Evolutionary conservation across 2,888 invertebrate genomes (phyloP).

Genomic region (Lasioglossum calceatum): DNA sequence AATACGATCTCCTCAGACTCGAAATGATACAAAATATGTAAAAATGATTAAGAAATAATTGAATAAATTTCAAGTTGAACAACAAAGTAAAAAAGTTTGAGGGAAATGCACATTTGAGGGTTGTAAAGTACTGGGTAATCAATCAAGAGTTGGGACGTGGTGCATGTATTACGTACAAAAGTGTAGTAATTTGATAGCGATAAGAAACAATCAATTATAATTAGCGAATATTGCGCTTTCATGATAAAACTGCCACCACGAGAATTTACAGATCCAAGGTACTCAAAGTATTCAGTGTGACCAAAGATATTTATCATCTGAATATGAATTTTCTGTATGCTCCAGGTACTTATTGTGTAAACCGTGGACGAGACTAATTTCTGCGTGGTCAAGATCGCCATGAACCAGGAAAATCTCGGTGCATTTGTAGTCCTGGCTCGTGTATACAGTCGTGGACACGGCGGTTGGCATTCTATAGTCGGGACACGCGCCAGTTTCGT

Average conservation of each 20-base stretch:
- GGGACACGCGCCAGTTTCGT: slow-evolving; percentile 72
- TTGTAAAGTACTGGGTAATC: neutral
- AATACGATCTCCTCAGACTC: neutral
- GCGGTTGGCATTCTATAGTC: slow-evolving; percentile 56
- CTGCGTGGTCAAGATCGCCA: neutral
- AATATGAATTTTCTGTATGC: neutral
- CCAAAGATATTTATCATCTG: neutral
- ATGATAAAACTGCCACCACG: neutral
- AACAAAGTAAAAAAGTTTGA: neutral
- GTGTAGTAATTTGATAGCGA: neutral
- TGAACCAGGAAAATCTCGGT: slow-evolving; percentile 18
- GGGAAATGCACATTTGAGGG: neutral
- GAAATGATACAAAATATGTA: neutral
- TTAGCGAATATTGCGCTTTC: neutral
- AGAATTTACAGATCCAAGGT: neutral
- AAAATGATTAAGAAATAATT: neutral
- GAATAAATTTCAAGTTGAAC: neutral
- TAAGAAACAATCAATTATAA: slow-evolving; percentile 2
- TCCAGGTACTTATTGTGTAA: neutral
- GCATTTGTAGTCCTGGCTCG: neutral
- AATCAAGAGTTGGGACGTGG: neutral
- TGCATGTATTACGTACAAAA: neutral
- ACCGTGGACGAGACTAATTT: neutral
- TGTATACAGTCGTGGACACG: neutral
- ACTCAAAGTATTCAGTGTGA: neutral